Base-by-base conservation (phyloP, 2,888 invertebrate species). In the Sthenelais limicola region DNA sequence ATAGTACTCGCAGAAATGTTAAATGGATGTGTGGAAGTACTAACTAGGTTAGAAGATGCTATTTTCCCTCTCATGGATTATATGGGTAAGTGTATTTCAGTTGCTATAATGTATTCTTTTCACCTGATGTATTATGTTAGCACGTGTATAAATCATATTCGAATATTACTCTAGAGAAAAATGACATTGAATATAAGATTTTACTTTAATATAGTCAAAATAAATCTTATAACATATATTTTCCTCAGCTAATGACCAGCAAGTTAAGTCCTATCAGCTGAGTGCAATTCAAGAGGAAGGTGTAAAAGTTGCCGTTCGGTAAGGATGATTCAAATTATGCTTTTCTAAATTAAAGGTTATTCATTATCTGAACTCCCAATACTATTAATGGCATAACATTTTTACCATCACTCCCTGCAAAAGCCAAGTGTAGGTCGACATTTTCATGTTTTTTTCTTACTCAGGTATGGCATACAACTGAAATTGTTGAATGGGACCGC, bases 281-380 rank as follows among this genome's bases (percentile, higher is more conserved):
- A 82, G 83, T n/a, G 78, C 82, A 4, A 74, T 84, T n/a, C 85
- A 86, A 74, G 77, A 81, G 49, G 79, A 82, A 24, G 86, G 86
- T 4, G 79, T 86, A 33, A 83, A 84, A 72, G 81, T 83, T 66
- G 83, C 84, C n/a, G 77, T 86, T 67, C 83, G 84, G 86, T 85
- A 71, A 51, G 78, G 66, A 32, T 43, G 12, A 21, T n/a, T n/a
- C n/a, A n/a, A n/a, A n/a, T n/a, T n/a, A n/a, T n/a, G n/a, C n/a
- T n/a, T n/a, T n/a, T n/a, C n/a, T n/a, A n/a, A n/a, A n/a, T n/a
- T n/a, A n/a, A n/a, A n/a, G n/a, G n/a, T n/a, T n/a, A n/a, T n/a
- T n/a, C n/a, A n/a, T n/a, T n/a, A n/a, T n/a, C n/a, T n/a, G n/a
- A n/a, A n/a, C n/a, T n/a, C n/a, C n/a, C n/a, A n/a, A n/a, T n/a